phyloP scores from a whole-genome alignment of 2,113 vertebrate species.

The Aptenodytes patagonicus region DNA sequence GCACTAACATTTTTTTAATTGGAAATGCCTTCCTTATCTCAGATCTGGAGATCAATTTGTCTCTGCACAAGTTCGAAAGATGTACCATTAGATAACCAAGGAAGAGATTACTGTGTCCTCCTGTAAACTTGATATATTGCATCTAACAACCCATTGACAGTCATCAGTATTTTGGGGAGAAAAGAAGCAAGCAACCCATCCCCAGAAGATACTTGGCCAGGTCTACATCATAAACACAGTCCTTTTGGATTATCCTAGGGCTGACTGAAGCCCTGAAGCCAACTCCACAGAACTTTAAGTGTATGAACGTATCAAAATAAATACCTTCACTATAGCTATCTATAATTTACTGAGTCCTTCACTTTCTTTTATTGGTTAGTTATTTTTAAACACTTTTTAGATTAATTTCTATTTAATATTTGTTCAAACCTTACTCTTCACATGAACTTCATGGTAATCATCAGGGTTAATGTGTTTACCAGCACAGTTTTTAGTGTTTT shows the following conservation, averaged over 20 bases:
- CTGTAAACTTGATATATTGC: not conserved
- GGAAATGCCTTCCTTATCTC: not conserved
- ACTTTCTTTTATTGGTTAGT: not conserved
- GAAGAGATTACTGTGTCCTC: not conserved
- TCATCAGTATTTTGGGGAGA: not conserved
- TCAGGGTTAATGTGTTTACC: not conserved
- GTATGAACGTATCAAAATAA: not conserved
- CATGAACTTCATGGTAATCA: not conserved
- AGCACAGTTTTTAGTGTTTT: not conserved
- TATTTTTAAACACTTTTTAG: not conserved
- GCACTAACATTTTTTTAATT: not conserved
- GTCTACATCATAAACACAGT: not conserved
- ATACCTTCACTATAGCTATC: not conserved
- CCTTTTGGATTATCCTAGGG: not conserved
- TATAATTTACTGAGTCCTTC: not conserved
- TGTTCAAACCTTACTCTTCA: not conserved
- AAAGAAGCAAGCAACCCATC: not conserved
- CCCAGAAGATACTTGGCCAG: not conserved
- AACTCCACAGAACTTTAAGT: not conserved
- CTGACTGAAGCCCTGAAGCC: not conserved
- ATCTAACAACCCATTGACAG: not conserved
- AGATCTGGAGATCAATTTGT: not conserved
- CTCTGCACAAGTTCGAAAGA: not conserved
- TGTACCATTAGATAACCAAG: not conserved
- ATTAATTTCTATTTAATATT: not conserved